Base-by-base conservation (phyloP, 1,140 invertebrate genomes). In the Zaprionus gabonicus region DNA sequence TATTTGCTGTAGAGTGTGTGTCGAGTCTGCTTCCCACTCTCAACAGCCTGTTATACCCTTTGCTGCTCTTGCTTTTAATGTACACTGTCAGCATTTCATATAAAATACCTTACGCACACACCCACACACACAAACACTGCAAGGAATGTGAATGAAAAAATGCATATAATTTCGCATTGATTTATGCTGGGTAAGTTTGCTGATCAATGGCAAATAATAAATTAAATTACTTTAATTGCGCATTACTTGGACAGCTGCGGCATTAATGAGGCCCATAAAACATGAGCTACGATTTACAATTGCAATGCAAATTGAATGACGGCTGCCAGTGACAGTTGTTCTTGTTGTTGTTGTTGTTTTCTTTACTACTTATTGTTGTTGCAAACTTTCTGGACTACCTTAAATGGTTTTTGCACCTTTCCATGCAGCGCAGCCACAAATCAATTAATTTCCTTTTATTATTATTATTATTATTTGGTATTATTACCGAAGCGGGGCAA, bases 161-260 rank as follows among this genome's bases (percentile, higher is more conserved):
- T 71, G 7, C 65, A 70, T 71, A 72, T 66, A 66, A 71, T 74
- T 81, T 64, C 74, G 59, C 73, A 78, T 84, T 88, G 85, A 88
- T 88, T 88, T 90, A 88, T 90, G 78, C 62, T 51, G 57, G 28
- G 41, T 12, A 69, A 88, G 78, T 84, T 81, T 81, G 84, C 81
- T 88, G 84, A 88, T 88, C 84, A 88, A 88, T 88, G 84, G 85
- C 75, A 83, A 87, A 84, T 90, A 90, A 88, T 88, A 88, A 88
- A 90, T 90, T 73, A 87, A 84, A 87, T 88, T 81, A 87, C 81
- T 88, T 87, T 87, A 87, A 88, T 87, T 87, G 72, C 81, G 58
- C 74, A 76, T 78, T 71, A 83, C 78, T 68, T 36, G 53, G 73
- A 88, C 84, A 80, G 76, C 55, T 66, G 76, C 68, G 71, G 51